Conservation (phyloP, 2,797 vertebrate species). For the Cetoscarus ocellatus region DNA sequence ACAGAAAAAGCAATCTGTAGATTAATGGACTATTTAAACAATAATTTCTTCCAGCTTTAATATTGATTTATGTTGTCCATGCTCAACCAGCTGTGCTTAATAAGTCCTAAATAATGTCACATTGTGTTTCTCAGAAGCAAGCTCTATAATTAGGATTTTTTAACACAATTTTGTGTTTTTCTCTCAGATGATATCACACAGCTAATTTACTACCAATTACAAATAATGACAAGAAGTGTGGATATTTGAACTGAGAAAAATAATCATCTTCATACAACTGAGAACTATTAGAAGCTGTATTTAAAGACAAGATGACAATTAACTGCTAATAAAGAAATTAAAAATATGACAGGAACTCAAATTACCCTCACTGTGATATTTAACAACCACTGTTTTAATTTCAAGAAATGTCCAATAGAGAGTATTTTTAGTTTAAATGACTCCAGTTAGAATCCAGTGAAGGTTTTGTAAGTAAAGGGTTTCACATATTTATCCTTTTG, state of each 20-base stretch:
- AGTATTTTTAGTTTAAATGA: no score
- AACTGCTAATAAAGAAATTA: not conserved
- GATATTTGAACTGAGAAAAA: slow-evolving; percentile 51
- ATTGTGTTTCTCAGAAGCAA: slow-evolving; percentile 38
- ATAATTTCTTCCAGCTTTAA: slow-evolving; percentile 47
- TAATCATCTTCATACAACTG: slow-evolving; percentile 16
- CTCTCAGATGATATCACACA: slow-evolving; percentile 54
- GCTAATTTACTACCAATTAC: slow-evolving; percentile 52
- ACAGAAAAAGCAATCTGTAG: slow-evolving; percentile 52
- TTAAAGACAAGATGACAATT: not conserved
- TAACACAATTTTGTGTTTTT: slow-evolving; percentile 18
- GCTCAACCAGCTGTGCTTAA: slow-evolving; percentile 59
- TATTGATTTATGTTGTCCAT: slow-evolving; percentile 41
- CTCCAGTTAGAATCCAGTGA: no score
- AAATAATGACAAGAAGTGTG: slow-evolving; percentile 48
- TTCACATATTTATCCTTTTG: no score
- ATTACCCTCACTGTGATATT: not conserved
- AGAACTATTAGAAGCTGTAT: slow-evolving; percentile 16
- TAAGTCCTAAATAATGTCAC: slow-evolving; percentile 37
- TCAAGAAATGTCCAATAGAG: no score
- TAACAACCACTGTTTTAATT: no score
- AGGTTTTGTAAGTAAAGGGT: no score
- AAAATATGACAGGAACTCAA: not conserved
- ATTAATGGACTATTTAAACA: slow-evolving; percentile 54
- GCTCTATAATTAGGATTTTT: slow-evolving; percentile 24